Evolutionary conservation across 2,113 vertebrate genomes (phyloP).

Genomic region (Cynoglossus semilaevis): DNA sequence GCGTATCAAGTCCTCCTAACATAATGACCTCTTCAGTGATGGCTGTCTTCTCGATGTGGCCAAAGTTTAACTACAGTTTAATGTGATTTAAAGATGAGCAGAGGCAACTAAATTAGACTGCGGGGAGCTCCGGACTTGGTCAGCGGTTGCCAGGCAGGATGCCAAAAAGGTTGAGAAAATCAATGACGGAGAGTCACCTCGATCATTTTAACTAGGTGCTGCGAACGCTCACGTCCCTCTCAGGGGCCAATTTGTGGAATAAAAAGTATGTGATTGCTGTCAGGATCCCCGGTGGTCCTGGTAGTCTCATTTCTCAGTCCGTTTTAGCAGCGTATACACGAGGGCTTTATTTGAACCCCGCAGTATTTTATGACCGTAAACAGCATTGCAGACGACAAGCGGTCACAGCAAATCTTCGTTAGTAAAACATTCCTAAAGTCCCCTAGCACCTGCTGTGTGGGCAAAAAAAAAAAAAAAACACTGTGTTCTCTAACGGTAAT

Average conservation of each 20-base stretch:
- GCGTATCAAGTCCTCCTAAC: conserved; percentile 29
- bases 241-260: conserved; percentile 78
- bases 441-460: conserved; percentile 25
- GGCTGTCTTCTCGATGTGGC: conserved; percentile 33
- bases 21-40: conserved; percentile 53
- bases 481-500: conserved; percentile 1
- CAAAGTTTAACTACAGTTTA: conserved; percentile 60
- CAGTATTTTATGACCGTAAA: conserved; percentile 42
- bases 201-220: conserved; percentile 78
- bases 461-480: conserved; percentile 15
- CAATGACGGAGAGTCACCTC: conserved; percentile 74
- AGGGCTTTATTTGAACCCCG: conserved; percentile 27
- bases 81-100: conserved; percentile 59
- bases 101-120: conserved; percentile 39
- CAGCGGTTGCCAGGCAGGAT: conserved; percentile 48
- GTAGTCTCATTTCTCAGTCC: conserved; percentile 58
- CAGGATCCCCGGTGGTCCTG: conserved; percentile 34
- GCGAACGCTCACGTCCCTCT: conserved; percentile 60
- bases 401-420: conserved; percentile 28
- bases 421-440: conserved; percentile 16
- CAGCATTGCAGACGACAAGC: conserved; percentile 13
- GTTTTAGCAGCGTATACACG: conserved; percentile 34
- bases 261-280: conserved; percentile 63
- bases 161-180: conserved; percentile 68
- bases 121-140: conserved; percentile 42